A percentile compares a stretch with the other conserved stretches of the same genome.
Evolutionary conservation across 2,888 invertebrate species (phyloP).

Genomic region (Tiliacea aurago): DNA sequence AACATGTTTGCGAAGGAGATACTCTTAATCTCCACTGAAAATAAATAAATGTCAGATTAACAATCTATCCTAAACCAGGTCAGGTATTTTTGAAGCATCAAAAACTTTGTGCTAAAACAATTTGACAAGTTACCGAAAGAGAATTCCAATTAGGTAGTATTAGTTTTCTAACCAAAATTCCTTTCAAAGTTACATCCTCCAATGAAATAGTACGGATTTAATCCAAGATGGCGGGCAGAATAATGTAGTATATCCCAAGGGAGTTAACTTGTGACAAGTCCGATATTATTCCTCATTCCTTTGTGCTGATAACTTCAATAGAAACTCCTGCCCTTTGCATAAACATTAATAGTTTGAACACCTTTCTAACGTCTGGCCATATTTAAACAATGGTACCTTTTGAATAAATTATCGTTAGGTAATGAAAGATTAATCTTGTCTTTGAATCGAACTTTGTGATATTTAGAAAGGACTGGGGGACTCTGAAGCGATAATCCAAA

Average conservation of each 20-base stretch:
- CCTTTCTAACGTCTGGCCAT: constrained; percentile 25
- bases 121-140: background rate
- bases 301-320: constrained; percentile 36
- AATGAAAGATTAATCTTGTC: constrained; percentile 21
- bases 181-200: constrained; percentile 11
- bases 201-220: constrained; percentile 13
- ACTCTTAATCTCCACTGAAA: background rate
- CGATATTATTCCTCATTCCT: constrained; percentile 17
- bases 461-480: background rate
- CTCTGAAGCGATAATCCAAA: no score
- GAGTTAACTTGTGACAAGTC: constrained; percentile 20
- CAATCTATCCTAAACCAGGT: background rate
- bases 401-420: constrained; percentile 14
- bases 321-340: constrained; percentile 18
- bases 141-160: constrained; percentile 13
- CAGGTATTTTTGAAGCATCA: background rate
- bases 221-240: constrained; percentile 34
- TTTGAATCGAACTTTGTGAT: constrained; percentile 5
- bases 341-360: constrained; percentile 16
- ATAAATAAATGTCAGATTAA: background rate
- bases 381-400: constrained; percentile 21
- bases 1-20: background rate
- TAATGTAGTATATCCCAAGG: constrained; percentile 7
- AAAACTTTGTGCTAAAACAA: background rate
- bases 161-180: constrained; percentile 18